A percentile compares a stretch with the other conserved stretches of the same genome.
These are phyloP conservation scores for Aegotheles bennettii DNA, from an alignment of 2,113 vertebrate genomes.

Conservation along the genomic window DNA sequence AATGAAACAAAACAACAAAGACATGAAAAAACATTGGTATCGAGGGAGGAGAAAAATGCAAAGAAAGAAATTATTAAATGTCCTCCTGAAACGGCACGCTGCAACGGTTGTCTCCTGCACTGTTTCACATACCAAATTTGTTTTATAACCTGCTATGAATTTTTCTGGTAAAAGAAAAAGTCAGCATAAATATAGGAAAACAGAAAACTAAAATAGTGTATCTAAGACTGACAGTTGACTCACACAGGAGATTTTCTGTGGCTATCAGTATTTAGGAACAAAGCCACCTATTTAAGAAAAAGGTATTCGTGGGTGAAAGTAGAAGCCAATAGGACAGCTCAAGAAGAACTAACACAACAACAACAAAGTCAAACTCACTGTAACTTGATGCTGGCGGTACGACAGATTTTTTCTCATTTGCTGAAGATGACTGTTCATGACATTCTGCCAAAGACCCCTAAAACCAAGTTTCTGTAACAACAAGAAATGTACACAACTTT, in stretches of 20 bases:
- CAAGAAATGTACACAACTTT: neutral
- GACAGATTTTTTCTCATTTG: conserved; percentile 78
- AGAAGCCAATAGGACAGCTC: neutral
- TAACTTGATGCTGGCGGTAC: conserved; percentile 63
- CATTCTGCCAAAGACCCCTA: conserved; percentile 70
- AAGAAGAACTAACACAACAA: neutral
- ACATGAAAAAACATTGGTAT: neutral
- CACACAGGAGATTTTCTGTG: neutral
- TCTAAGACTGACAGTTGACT: neutral
- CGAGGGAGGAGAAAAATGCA: neutral
- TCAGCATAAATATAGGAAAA: neutral
- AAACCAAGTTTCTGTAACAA: conserved; percentile 73
- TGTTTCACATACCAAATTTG: neutral
- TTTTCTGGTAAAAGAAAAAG: neutral
- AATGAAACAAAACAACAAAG: neutral
- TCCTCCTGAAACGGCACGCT: neutral
- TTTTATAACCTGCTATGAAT: neutral
- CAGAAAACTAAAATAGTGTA: neutral
- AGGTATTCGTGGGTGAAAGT: neutral
- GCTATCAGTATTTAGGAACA: neutral
- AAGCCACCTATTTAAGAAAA: neutral
- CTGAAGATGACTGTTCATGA: conserved; percentile 41
- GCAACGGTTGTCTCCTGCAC: neutral
- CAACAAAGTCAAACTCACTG: conserved; percentile 39
- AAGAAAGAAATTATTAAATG: neutral